These are phyloP conservation scores for Aphelinus atriplicis DNA, from an alignment of 1,140 invertebrate species.

Conservation along the genomic window DNA sequence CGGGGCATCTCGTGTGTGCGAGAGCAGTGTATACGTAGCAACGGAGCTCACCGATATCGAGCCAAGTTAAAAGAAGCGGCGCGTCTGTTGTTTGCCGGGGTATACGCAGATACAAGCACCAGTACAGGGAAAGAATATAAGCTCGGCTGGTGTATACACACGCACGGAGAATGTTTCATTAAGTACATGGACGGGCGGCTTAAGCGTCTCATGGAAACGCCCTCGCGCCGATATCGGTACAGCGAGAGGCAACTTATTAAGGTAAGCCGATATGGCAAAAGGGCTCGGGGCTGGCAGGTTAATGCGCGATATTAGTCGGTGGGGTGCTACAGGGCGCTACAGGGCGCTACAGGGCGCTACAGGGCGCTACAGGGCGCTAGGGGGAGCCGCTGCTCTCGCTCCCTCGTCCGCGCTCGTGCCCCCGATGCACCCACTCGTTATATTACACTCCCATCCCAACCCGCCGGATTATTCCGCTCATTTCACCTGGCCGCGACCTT, in stretches of 20 bases:
- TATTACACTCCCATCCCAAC: background rate
- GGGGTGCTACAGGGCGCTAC: background rate
- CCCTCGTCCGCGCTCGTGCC: no score
- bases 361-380: no score
- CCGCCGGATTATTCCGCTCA: slow-evolving; percentile 32
- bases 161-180: slow-evolving; percentile 58
- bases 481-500: slow-evolving; percentile 8
- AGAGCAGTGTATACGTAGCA: no score
- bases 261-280: slow-evolving; percentile 57
- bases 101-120: no score
- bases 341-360: no score
- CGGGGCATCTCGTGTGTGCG: no score
- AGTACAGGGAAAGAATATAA: no score
- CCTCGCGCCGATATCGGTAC: slow-evolving; percentile 40
- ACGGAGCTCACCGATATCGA: no score
- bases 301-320: slow-evolving; percentile 28
- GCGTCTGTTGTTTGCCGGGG: no score
- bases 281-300: slow-evolving; percentile 2
- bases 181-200: slow-evolving; percentile 38
- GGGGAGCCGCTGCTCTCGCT: no score
- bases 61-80: no score
- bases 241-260: slow-evolving; percentile 52
- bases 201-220: slow-evolving; percentile 55
- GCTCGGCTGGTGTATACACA: background rate
- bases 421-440: slow-evolving; percentile 3